These are phyloP conservation scores for Stenoptilia bipunctidactyla DNA, from an alignment of 2,888 invertebrate species.

Conservation along the genomic window DNA sequence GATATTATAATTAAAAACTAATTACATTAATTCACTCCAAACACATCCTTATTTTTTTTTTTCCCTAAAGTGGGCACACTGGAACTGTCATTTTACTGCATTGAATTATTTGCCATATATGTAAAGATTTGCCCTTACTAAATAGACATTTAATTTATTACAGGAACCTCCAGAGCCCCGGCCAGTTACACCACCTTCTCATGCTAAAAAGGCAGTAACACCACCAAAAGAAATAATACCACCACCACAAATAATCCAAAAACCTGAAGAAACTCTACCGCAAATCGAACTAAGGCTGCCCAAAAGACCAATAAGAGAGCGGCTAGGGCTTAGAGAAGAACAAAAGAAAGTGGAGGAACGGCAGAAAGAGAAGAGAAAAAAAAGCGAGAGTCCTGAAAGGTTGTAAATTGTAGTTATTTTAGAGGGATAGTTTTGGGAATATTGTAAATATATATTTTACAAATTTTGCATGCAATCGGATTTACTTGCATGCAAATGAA, in stretches of 20 bases:
- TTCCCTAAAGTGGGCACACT: too few species aligned
- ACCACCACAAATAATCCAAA: slow-evolving; percentile 26
- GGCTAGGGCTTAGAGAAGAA: slow-evolving; percentile 42
- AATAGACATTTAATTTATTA: slow-evolving; percentile 13
- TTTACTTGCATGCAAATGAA: too few species aligned
- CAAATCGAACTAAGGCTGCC: slow-evolving; percentile 62
- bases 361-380: slow-evolving; percentile 12
- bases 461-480: too few species aligned
- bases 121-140: too few species aligned
- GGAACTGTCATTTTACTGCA: too few species aligned
- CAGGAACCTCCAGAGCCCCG: slow-evolving; percentile 47
- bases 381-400: slow-evolving; percentile 54
- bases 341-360: slow-evolving; percentile 26
- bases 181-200: slow-evolving; percentile 30
- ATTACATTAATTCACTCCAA: too few species aligned
- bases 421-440: too few species aligned
- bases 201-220: slow-evolving; percentile 12
- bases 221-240: slow-evolving; percentile 15
- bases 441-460: too few species aligned
- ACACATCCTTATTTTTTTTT: too few species aligned
- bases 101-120: too few species aligned
- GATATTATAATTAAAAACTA: too few species aligned
- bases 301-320: slow-evolving; percentile 56
- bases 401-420: slow-evolving; percentile 19
- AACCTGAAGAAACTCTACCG: slow-evolving; percentile 38